Evolutionary conservation across 2,113 vertebrate genomes (phyloP), one percentile per base, ranked within the genome.

Genomic region (Ceratotherium simum): DNA sequence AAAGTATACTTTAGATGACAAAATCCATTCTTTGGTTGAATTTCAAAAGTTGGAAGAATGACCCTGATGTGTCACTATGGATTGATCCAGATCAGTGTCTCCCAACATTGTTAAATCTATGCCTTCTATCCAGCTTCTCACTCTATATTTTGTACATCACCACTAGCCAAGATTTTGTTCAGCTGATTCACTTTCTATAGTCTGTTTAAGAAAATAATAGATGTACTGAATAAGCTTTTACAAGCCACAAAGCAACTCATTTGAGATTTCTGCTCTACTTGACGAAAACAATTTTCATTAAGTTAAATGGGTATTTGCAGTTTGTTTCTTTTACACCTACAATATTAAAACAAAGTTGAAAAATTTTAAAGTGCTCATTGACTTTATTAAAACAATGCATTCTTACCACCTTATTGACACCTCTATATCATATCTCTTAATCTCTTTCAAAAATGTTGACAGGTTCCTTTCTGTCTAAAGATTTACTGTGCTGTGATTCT

Each of bases 201-300:
- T 81, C 64, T 85, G 18, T 54, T 97, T 65, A 80, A 67, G 73
- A 87, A 88, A 93, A 67, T 62, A 69, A 58, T 3, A 82, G n/a
- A 18, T 69, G 36, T 76, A 62, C 9, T 58, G 62, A 93, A 93
- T 91, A 75, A 51, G 33, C 12, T 69, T 94, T 96, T 72, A 95
- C 7, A 79, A 87, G 12, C 36, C 58, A 76, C 39, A 46, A 54
- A 95, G 78, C 33, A 97, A 91, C 9, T 36, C 36, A 72, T 76
- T 91, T 92, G 51, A 96, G n/a, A 96, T 65, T 80, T 14, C 46
- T 92, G 33, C 33, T 80, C 23, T 58, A 75, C 23, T 54, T 81
- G 33, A 76, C 36, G 92, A 84, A 91, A 84, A 73, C 3, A 88
- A 76, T 88, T 96, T 93, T 89, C 95, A 85, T 94, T 94, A 85